phyloP scores from a whole-genome alignment of 2,888 invertebrate genomes.

The Trachelus iudaicus region DNA sequence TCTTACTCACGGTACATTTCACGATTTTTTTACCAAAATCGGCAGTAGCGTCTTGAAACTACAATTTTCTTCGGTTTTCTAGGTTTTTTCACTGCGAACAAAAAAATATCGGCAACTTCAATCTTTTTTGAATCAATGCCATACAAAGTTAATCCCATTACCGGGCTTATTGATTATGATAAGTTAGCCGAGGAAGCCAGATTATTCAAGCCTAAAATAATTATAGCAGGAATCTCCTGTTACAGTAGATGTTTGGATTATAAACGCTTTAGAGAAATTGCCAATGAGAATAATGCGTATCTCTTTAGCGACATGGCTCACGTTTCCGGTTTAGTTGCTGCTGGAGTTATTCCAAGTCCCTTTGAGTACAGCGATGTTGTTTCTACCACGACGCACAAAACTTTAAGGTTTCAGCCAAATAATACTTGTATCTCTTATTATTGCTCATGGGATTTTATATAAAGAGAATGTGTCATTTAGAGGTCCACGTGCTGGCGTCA shows the following conservation, averaged over 20 bases:
- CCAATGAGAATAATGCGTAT: constrained; percentile 85
- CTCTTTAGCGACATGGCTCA: constrained; percentile 97
- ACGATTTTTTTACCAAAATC: too few species aligned
- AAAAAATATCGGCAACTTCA: constrained; percentile 96
- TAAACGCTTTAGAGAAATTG: constrained; percentile 85
- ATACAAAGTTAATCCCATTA: constrained; percentile 86
- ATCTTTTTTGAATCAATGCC: constrained; percentile 99
- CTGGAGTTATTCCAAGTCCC: constrained; percentile 87
- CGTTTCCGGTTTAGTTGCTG: constrained; percentile 91
- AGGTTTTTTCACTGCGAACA: constrained; percentile 87
- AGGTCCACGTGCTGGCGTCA: constrained; percentile 88
- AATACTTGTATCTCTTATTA: neutral
- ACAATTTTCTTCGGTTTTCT: constrained; percentile 1
- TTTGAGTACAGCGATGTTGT: constrained; percentile 93
- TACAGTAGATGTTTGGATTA: constrained; percentile 95
- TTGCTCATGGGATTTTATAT: constrained; percentile 31
- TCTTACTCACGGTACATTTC: constrained; percentile 78
- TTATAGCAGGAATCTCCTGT: constrained; percentile 94
- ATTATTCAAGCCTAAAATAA: constrained; percentile 90
- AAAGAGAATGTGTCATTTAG: constrained; percentile 50
- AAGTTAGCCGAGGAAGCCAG: constrained; percentile 82
- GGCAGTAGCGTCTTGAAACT: neutral
- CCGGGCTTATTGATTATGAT: constrained; percentile 94
- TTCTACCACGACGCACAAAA: constrained; percentile 95
- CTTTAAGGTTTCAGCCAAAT: constrained; percentile 69